These are phyloP conservation scores for Kryphioiulus occultus DNA, from an alignment of 2,888 invertebrate genomes.

Conservation along the genomic window DNA sequence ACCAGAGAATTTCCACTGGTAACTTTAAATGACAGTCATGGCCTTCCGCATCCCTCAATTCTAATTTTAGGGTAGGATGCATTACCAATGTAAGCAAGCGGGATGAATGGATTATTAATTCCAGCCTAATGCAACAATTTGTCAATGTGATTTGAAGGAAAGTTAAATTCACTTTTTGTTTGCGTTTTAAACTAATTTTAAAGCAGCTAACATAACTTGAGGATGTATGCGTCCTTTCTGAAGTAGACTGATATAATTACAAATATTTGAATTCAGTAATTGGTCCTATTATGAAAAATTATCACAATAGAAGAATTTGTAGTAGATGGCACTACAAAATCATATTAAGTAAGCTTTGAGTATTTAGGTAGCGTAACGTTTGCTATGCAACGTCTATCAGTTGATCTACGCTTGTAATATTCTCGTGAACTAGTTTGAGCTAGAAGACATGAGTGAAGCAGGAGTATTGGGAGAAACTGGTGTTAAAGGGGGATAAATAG, in stretches of 20 bases:
- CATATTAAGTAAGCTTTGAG: constrained; percentile 6
- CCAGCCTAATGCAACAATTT: too few relatives aligned
- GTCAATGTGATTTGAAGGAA: too few relatives aligned
- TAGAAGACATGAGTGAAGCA: not conserved
- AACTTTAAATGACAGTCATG: too few relatives aligned
- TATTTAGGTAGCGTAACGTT: not conserved
- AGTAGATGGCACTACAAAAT: not conserved
- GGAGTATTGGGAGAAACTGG: constrained; percentile 40
- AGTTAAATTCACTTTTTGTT: too few relatives aligned
- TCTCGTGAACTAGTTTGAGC: not conserved
- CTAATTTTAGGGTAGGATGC: too few relatives aligned
- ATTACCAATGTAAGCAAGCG: too few relatives aligned
- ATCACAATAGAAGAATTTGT: not conserved
- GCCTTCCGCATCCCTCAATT: too few relatives aligned
- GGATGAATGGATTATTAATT: too few relatives aligned
- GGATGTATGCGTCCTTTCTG: not conserved
- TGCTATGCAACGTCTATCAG: not conserved
- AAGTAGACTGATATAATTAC: not conserved
- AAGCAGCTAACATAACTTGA: too few relatives aligned
- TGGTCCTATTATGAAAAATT: constrained; percentile 8
- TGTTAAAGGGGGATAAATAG: constrained; percentile 12
- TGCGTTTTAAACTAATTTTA: too few relatives aligned
- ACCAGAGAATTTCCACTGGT: too few relatives aligned
- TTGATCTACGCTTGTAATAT: not conserved
- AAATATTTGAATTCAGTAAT: not conserved